Percentiles rank a stretch among this genome's conserved stretches.
phyloP scores from a whole-genome alignment of 1,140 invertebrate genomes.

The Stenopsyche tienmushanensis region DNA sequence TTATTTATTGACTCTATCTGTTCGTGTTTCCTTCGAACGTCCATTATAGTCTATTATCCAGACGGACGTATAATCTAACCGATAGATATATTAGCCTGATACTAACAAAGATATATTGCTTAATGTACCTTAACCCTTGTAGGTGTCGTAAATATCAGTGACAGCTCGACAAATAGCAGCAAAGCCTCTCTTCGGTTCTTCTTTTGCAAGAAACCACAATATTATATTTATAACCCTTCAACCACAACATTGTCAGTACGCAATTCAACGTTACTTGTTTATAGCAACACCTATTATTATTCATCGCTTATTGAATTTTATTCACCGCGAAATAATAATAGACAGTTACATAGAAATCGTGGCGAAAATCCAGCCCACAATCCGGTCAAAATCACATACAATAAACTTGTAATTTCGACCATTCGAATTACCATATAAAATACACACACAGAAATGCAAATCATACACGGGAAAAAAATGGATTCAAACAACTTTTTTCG shows the following conservation, averaged over 20 bases:
- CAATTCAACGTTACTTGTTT: not conserved
- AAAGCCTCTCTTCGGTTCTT: not conserved
- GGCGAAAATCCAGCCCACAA: too few species aligned
- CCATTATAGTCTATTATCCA: slow-evolving; percentile 13
- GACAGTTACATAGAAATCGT: not conserved
- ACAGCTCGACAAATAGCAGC: slow-evolving; percentile 10
- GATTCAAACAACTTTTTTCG: slow-evolving; percentile 20
- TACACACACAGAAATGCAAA: too few species aligned
- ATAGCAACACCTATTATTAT: not conserved
- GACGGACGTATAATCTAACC: slow-evolving; percentile 7
- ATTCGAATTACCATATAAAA: too few species aligned
- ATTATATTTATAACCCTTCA: not conserved
- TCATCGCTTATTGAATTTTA: not conserved
- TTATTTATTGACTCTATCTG: too few species aligned
- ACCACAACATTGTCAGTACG: not conserved
- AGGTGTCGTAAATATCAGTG: slow-evolving; percentile 27
- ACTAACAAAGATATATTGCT: slow-evolving; percentile 22
- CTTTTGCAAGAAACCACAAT: not conserved
- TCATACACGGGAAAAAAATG: too few species aligned
- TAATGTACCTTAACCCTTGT: slow-evolving; percentile 27
- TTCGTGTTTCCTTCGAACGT: too few species aligned
- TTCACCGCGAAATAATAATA: not conserved
- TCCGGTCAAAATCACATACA: too few species aligned
- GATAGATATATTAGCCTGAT: slow-evolving; percentile 28
- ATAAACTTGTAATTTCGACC: too few species aligned